Percentiles rank a stretch among this genome's conserved stretches.
Evolutionary conservation across 2,888 invertebrate genomes (phyloP).

Genomic region (Drosophila rellima): DNA sequence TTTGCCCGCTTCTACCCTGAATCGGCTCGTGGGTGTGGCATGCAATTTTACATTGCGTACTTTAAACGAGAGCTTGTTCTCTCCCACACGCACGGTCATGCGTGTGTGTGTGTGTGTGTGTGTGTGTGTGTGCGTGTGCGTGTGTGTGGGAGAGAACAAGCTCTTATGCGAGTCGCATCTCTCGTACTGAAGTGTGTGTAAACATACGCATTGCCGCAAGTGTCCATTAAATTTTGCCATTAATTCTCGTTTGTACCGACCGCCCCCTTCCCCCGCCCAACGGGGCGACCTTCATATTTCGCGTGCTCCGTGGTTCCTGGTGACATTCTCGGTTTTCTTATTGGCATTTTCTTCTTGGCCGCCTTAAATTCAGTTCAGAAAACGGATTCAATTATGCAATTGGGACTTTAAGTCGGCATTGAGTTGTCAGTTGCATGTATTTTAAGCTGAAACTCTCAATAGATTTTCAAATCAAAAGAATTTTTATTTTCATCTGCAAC

Average conservation of each 20-base stretch:
- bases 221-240: slow-evolving; percentile 74
- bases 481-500: slow-evolving; percentile 4
- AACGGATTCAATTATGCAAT: slow-evolving; percentile 28
- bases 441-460: slow-evolving; percentile 15
- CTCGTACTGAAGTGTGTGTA: slow-evolving; percentile 69
- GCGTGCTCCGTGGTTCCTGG: slow-evolving; percentile 3
- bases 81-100: too few species aligned
- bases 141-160: slow-evolving; percentile 34
- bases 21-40: slow-evolving; percentile 13
- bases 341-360: slow-evolving; percentile 21
- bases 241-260: slow-evolving; percentile 38
- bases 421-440: background rate
- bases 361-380: slow-evolving; percentile 24
- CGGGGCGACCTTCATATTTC: slow-evolving; percentile 8
- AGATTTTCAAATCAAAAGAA: background rate
- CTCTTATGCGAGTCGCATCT: slow-evolving; percentile 42
- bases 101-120: slow-evolving; percentile 1
- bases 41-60: slow-evolving; percentile 60
- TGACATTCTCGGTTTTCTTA: slow-evolving; percentile 23
- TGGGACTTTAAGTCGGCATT: slow-evolving; percentile 4
- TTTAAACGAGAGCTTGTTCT: too few species aligned
- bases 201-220: slow-evolving; percentile 62
- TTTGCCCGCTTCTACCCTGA: background rate
- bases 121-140: background rate
- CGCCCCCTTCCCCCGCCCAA: background rate